These are phyloP conservation scores for Pollenia angustigena DNA, from an alignment of 2,888 invertebrate genomes.

Conservation along the genomic window DNA sequence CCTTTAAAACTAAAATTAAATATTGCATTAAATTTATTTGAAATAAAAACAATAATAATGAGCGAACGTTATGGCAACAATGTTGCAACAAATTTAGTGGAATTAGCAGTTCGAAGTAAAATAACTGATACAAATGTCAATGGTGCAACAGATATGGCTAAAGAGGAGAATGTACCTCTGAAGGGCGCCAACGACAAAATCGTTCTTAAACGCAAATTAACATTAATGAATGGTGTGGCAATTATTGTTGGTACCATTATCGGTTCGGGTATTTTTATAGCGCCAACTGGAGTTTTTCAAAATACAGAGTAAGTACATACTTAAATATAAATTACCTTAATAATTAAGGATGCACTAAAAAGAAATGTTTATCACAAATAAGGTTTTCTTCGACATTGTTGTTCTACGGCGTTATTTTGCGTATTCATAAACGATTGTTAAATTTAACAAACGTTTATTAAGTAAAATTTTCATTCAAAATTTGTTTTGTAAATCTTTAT, in stretches of 20 bases:
- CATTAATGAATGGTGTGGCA: slow-evolving; percentile 93
- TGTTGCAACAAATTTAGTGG: slow-evolving; percentile 78
- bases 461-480: too few relatives aligned
- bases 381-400: neutral
- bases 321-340: too few relatives aligned
- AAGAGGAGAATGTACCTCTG: slow-evolving; percentile 5
- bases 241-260: slow-evolving; percentile 95
- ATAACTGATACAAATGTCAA: slow-evolving; percentile 32
- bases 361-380: neutral
- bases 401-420: too few relatives aligned
- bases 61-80: slow-evolving; percentile 80
- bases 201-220: slow-evolving; percentile 92
- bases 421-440: too few relatives aligned
- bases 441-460: too few relatives aligned
- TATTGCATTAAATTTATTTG: neutral
- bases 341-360: slow-evolving; percentile 14
- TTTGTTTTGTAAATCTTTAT: too few relatives aligned
- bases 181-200: slow-evolving; percentile 85
- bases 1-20: neutral
- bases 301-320: slow-evolving; percentile 86
- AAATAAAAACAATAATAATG: slow-evolving; percentile 74
- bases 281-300: slow-evolving; percentile 91
- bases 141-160: slow-evolving; percentile 37
- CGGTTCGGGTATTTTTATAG: slow-evolving; percentile 96
- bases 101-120: slow-evolving; percentile 66